Evolutionary conservation across 2,113 vertebrate genomes (phyloP), one percentile per base, ranked within the genome.

Genomic region (Dromaius novaehollandiae): DNA sequence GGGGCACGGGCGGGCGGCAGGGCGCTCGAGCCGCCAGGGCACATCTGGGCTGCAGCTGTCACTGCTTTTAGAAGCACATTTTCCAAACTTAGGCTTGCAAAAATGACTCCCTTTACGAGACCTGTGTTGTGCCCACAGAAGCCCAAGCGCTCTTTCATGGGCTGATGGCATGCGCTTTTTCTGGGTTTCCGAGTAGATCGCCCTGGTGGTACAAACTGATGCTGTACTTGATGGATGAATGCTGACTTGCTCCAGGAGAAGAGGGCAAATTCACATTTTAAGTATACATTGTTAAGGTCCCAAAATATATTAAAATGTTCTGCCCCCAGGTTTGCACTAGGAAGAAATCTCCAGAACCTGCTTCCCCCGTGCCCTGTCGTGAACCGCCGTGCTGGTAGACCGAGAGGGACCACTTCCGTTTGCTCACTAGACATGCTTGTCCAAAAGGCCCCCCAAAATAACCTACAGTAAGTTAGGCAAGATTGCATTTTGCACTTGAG

Each of bases 21-120:
- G 13, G 28, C 30, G 60, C 3, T 71, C 58, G 5, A 26, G 46
- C 36, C 38, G 32, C 76, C 81, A 11, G 40, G 51, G 78, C 61
- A 88, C 90, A 91, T 79, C 92, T 92, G 93, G 58, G 28, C 77
- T 89, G 87, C 89, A 74, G 40, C 91, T 88, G 88, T 28, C 66
- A 21, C 58, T 66, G 89, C 77, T 90, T 24, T 38, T 8, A 46
- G 42, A 46, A n/a, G 40, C 34, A 32, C 7, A 8, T 44, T 68
- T 87, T 63, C 40, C 60, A 88, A 70, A 78, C 46, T 64, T 7
- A 60, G 53, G 24, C 68, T 80, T 25, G 28, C 19, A 25, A 7
- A 28, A 22, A 6, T 26, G 5, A 25, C 44, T 55, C 53, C 0
- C 4, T 70, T 90, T 77, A 22, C 53, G 73, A 44, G 75, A 51